These are phyloP conservation scores for Zeuzera pyrina DNA, from an alignment of 2,888 invertebrate species.

Conservation along the genomic window DNA sequence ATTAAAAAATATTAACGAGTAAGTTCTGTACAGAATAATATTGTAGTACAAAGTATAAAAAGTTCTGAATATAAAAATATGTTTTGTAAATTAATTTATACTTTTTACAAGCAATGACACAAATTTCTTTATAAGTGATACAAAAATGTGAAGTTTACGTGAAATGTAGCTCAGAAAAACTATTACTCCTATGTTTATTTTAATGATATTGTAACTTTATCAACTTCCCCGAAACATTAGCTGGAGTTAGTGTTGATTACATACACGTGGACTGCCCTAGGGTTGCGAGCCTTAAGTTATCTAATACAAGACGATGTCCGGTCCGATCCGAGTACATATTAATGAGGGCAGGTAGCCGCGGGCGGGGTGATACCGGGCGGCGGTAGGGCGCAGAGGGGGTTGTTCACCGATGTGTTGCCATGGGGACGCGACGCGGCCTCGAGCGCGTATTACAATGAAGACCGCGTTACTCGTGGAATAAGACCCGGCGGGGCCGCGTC, in stretches of 20 bases:
- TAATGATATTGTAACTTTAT: background rate
- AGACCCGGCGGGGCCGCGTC: constrained; percentile 16
- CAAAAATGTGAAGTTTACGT: too few relatives aligned
- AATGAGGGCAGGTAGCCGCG: constrained; percentile 51
- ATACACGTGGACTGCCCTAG: too few relatives aligned
- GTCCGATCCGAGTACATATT: constrained; percentile 59
- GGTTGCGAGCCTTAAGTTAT: constrained; percentile 26
- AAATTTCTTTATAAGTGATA: too few relatives aligned
- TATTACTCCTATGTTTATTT: too few relatives aligned
- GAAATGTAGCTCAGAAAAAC: too few relatives aligned
- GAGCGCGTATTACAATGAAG: constrained; percentile 54
- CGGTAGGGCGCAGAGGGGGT: constrained; percentile 19
- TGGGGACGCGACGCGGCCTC: constrained; percentile 61
- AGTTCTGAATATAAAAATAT: too few relatives aligned
- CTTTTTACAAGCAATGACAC: too few relatives aligned
- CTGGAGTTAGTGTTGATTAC: too few relatives aligned
- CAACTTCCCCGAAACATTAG: background rate
- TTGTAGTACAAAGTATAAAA: too few relatives aligned
- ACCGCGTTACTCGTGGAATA: constrained; percentile 37
- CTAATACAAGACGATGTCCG: constrained; percentile 54
- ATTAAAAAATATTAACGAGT: too few relatives aligned
- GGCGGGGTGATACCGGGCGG: constrained; percentile 18
- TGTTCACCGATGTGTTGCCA: constrained; percentile 31
- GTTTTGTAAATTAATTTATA: too few relatives aligned
- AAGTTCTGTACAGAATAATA: too few relatives aligned